Base-by-base conservation (phyloP, 2,113 vertebrate species). In the Brachyhypopomus gauderio region DNA sequence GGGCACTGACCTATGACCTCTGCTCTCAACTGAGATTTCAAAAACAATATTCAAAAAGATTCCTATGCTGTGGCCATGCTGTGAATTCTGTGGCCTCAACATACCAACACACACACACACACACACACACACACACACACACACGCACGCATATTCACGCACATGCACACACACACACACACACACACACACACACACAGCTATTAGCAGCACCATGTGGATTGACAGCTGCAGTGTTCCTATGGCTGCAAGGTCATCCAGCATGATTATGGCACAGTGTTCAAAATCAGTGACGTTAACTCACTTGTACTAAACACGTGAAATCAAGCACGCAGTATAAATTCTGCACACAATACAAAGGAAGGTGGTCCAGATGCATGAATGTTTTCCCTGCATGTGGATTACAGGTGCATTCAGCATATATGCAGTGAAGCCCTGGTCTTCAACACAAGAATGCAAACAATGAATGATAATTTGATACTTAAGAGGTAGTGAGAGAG, bases 1-100 rank as follows among this genome's bases (percentile, higher is more conserved):
- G 19, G 17, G 27, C 22, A 22, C 22, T 27, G 60, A 63, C 60
- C 23, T 48, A 4, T 66, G 27, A 30, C 45, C 4, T 64, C 12
- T 76, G 41, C 64, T 8, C 16, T 9, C 34, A 77, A 77, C 74
- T 64, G 7, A 77, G 60, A 75, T 30, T 7, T 27, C n/a, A n/a
- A 3, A 38, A n/a, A 14, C 9, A 41, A 14, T 12, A 12, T 52
- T 11, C 9, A 11, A 14, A 52, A 12, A 52, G 9, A 11, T 52
- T 20, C 63, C 59, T 4, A 45, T 30, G 30, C 30, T 30, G 30
- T 30, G 30, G 52, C 20, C 38, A 17, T 55, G 27, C 60, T 20
- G 22, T 76, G 59, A 25, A 36, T 67, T 41, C 11, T 48, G 5
- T 72, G 41, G n/a, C 14, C 63, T 17, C 14, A 66, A 66, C 25